Base-by-base conservation (phyloP, 1,140 invertebrate species). In the Drosophila virilis region DNA sequence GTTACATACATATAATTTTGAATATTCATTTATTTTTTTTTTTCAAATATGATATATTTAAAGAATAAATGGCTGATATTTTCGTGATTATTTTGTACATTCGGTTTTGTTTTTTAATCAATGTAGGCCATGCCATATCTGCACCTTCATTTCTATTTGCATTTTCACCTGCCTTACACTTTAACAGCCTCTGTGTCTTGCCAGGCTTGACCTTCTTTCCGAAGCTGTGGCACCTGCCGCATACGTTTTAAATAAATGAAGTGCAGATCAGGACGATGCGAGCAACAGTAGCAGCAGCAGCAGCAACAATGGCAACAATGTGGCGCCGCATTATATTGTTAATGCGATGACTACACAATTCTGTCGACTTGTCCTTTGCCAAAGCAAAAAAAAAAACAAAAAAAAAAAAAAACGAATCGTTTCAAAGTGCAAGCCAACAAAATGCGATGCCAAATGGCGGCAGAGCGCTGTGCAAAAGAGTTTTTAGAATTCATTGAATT, bases 401-500 rank as follows among this genome's bases (percentile, higher is more conserved):
- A 12, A 17, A 48, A 48, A 28, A 28, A 28, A 12, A 9, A 28
- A 22, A 48, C 17, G 46, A 48, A 28, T 48, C 22, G 46, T 10
- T 28, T 9, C 57, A 61, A 69, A 74, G 58, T 74, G 72, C 72
- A 74, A 62, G 66, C 54, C 68, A 65, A 66, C 74, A 60, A 76
- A 72, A 59, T 70, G 69, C 74, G 51, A 61, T 74, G 59, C 55
- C 70, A 75, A 79, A 43, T 77, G 33, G 40, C 13, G 48, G 38
- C 51, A 43, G 22, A 50, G 33, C 43, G 9, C 8, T 8, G 6
- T 46, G 51, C 52, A 66, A 60, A 45, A 57, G 65, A 69, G 80
- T 80, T 88, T 88, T 88, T 88, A 88, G 83, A 88, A 88, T 88
- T 88, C 83, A 88, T 88, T 88, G 83, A 88, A 88, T 88, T 88